Conservation (phyloP, 2,888 invertebrate genomes). For the Cancer borealis region DNA sequence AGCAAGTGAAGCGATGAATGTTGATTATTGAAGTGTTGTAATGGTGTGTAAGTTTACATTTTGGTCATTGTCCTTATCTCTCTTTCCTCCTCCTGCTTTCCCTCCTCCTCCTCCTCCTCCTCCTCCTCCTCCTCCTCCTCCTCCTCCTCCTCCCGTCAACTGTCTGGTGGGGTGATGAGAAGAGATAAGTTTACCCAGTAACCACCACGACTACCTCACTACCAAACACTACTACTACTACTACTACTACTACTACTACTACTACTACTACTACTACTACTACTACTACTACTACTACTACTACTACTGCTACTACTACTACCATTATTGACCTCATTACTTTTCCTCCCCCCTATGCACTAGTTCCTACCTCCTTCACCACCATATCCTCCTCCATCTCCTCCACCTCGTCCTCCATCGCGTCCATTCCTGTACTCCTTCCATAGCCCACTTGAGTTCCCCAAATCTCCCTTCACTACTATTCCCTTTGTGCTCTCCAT, state of each 20-base stretch:
- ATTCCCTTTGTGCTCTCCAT: not conserved
- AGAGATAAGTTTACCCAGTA: too few species aligned
- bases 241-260: not conserved
- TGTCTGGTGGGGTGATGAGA: too few species aligned
- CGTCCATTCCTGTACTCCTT: not conserved
- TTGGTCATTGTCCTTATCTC: slow-evolving; percentile 13
- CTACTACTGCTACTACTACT: slow-evolving; percentile 22
- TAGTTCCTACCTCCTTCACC: not conserved
- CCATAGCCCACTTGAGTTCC: not conserved
- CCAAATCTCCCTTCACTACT: not conserved
- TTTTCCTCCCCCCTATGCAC: not conserved
- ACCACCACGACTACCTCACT: not conserved
- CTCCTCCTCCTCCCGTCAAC: not conserved
- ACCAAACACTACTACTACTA: not conserved
- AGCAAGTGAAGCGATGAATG: not conserved
- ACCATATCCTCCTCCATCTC: not conserved
- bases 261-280: not conserved
- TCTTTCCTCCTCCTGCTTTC: slow-evolving; percentile 22
- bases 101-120: not conserved
- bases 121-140: not conserved
- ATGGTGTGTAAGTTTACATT: not conserved
- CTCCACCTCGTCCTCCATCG: not conserved
- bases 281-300: slow-evolving; percentile 24
- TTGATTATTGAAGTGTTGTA: not conserved
- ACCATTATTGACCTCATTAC: not conserved